Base-by-base conservation (phyloP, 2,113 vertebrate species). In the Equus przewalskii region DNA sequence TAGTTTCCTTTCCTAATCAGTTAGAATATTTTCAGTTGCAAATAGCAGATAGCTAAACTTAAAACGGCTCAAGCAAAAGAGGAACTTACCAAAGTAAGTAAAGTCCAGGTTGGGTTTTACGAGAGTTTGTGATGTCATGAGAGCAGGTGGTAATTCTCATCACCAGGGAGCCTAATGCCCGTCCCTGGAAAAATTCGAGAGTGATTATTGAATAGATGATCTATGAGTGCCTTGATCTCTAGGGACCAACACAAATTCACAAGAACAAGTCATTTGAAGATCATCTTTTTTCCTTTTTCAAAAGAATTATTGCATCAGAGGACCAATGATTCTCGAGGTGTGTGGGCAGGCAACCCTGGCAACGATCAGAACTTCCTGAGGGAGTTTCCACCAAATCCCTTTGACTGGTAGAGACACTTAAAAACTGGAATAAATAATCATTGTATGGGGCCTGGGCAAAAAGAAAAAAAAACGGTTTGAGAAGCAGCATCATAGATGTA, bases 151-250 rank as follows among this genome's bases (percentile, higher is more conserved):
- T 89, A 69, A 83, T 91, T 78, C 33, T 93, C 44, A 76, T 24
- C 14, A 24, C 28, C 58, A 67, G 58, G 46, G 28, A 96, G n/a
- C 16, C 80, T 86, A 70, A 51, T 82, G 58, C 9, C 67, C 60
- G 64, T 26, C 44, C 28, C n/a, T 75, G 69, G 80, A 54, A 87
- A 85, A 85, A 41, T 62, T 95, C 88, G 54, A 96, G 58, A 54
- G 7, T 60, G 58, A 54, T 67, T 14, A 51, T 54, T 94, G 60
- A 62, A 58, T 58, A 64, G 26, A 69, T 24, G 56, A 82, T 49
- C 67, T 70, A 44, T 18, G 36, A 76, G 67, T 60, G 22, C 56
- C n/a, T 87, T 70, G 33, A 87, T 24, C n/a, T 76, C 81, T 69
- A 76, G 22, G 21, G 28, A 44, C 58, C 28, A 86, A 87, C 3